These are phyloP conservation scores for Salmo trutta DNA, from an alignment of 2,797 vertebrate species.

Conservation along the genomic window DNA sequence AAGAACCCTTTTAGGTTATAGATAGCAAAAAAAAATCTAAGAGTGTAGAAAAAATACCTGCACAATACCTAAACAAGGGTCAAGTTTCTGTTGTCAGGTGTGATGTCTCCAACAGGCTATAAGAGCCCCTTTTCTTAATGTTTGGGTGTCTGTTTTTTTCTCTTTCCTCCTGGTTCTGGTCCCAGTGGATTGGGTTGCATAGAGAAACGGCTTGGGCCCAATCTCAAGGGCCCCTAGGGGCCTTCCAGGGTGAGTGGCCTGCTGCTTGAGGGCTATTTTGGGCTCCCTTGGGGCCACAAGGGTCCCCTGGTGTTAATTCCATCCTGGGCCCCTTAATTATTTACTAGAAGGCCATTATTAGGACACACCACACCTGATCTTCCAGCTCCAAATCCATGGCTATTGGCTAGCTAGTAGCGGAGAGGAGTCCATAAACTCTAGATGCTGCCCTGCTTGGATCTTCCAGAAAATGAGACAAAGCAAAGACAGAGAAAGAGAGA, in stretches of 20 bases:
- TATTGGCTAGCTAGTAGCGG: constrained; percentile 10
- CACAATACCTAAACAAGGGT: constrained; percentile 4
- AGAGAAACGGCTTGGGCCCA: constrained; percentile 30
- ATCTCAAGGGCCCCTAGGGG: not conserved
- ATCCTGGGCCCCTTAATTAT: constrained; percentile 67
- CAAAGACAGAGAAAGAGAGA: constrained; percentile 41
- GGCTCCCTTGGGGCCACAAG: constrained; percentile 46
- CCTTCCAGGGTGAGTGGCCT: constrained; percentile 33
- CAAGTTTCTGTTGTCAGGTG: constrained; percentile 15
- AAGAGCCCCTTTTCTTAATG: not conserved
- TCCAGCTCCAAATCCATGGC: constrained; percentile 42
- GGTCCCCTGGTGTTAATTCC: constrained; percentile 69
- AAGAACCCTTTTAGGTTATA: not conserved
- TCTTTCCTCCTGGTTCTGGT: constrained; percentile 33
- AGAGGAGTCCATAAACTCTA: constrained; percentile 4
- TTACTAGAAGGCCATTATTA: constrained; percentile 55
- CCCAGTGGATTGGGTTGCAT: constrained; percentile 46
- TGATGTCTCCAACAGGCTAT: not conserved
- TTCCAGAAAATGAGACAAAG: constrained; percentile 2
- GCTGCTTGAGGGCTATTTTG: constrained; percentile 48
- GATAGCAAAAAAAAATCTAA: too few relatives aligned
- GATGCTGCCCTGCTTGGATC: not conserved
- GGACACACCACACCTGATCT: constrained; percentile 56
- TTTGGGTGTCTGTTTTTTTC: constrained; percentile 24
- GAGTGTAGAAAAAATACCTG: not conserved